These are phyloP conservation scores for Drosophila borealis DNA, from an alignment of 2,888 invertebrate genomes.

Conservation along the genomic window DNA sequence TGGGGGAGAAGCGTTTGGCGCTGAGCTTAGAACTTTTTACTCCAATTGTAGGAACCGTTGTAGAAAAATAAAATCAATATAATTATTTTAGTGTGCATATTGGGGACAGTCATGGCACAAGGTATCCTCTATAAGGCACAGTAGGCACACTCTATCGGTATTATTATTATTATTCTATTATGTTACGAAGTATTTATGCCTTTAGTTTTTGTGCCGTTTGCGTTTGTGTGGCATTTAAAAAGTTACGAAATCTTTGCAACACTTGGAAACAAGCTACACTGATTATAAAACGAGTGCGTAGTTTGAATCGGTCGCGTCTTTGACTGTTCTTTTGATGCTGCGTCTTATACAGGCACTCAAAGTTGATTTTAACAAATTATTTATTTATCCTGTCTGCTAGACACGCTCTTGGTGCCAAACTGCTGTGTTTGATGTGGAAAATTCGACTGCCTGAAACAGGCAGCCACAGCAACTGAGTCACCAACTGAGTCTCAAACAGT, in stretches of 20 bases:
- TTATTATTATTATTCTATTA: slow-evolving; percentile 1
- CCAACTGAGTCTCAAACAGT: slow-evolving; percentile 17
- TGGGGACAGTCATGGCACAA: slow-evolving; percentile 76
- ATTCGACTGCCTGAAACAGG: slow-evolving; percentile 47
- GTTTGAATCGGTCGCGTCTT: not conserved
- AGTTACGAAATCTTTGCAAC: slow-evolving; percentile 6
- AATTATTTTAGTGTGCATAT: slow-evolving; percentile 84
- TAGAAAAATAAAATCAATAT: slow-evolving; percentile 85
- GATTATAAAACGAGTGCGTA: slow-evolving; percentile 14
- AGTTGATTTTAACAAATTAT: slow-evolving; percentile 13
- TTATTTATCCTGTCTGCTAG: slow-evolving; percentile 15
- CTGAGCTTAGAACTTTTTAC: slow-evolving; percentile 82
- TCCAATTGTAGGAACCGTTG: slow-evolving; percentile 85
- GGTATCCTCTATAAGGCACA: slow-evolving; percentile 42
- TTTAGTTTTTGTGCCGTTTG: slow-evolving; percentile 66
- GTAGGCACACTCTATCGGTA: slow-evolving; percentile 7
- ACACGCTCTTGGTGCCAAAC: slow-evolving; percentile 24
- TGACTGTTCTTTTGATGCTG: not conserved
- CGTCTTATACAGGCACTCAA: slow-evolving; percentile 11
- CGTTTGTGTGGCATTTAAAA: slow-evolving; percentile 73
- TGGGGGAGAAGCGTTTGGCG: not conserved
- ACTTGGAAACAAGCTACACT: slow-evolving; percentile 1
- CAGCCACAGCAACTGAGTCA: slow-evolving; percentile 45
- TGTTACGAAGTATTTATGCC: not conserved
- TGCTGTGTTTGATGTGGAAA: slow-evolving; percentile 49